These are phyloP conservation scores for Perdita meconis DNA, from an alignment of 2,888 invertebrate genomes.

Conservation along the genomic window DNA sequence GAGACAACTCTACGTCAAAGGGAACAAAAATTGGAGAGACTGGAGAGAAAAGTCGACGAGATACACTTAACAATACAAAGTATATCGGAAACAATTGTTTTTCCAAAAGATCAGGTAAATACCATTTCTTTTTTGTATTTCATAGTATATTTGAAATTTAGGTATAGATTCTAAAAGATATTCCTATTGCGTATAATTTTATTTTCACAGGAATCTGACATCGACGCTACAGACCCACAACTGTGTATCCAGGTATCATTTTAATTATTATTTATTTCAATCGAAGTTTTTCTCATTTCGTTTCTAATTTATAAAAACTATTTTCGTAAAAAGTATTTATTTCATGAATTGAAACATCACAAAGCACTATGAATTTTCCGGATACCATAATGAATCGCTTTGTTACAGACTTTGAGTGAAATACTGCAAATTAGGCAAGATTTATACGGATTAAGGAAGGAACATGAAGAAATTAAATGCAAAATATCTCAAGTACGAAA, in stretches of 20 bases:
- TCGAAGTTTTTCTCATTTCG: neutral
- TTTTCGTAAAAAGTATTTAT: neutral
- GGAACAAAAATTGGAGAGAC: conserved; percentile 73
- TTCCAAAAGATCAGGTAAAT: conserved; percentile 69
- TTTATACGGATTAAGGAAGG: conserved; percentile 68
- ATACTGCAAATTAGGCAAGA: conserved; percentile 71
- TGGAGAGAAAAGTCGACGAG: conserved; percentile 78
- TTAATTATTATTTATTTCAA: neutral
- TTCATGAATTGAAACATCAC: too few relatives aligned
- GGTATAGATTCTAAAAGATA: neutral
- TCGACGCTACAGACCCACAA: conserved; percentile 10
- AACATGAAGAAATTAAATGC: conserved; percentile 71
- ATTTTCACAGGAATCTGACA: conserved; percentile 19
- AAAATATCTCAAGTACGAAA: conserved; percentile 64
- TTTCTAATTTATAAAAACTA: neutral
- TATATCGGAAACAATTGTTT: conserved; percentile 74
- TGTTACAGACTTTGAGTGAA: conserved; percentile 59
- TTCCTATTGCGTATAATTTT: conserved; percentile 6
- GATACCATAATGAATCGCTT: too few relatives aligned
- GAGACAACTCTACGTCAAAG: conserved; percentile 73
- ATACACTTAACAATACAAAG: conserved; percentile 80
- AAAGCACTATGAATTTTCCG: too few relatives aligned
- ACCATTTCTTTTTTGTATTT: conserved; percentile 1
- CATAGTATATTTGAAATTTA: too few relatives aligned
- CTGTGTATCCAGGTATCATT: conserved; percentile 34